Evolutionary conservation across 1,140 invertebrate species (phyloP).

Genomic region (Nilaparvata lugens): DNA sequence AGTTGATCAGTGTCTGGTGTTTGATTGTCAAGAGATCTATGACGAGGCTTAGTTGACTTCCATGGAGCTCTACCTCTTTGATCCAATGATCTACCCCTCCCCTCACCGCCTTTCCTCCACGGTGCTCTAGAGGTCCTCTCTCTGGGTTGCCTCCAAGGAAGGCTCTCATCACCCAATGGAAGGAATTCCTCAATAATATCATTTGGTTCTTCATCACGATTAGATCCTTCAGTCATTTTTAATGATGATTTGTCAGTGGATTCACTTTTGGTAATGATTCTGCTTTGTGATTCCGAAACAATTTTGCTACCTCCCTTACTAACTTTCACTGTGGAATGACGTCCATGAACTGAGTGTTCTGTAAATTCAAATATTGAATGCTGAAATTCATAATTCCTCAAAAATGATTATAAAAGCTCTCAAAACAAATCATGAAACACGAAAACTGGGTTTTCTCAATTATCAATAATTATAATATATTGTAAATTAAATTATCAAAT

Average conservation of each 20-base stretch:
- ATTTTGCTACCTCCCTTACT: too few species aligned
- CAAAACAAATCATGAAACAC: too few species aligned
- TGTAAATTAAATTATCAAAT: too few species aligned
- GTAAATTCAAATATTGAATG: neutral
- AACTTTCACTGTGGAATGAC: constrained; percentile 20
- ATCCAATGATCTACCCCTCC: constrained; percentile 21
- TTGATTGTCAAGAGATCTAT: constrained; percentile 15
- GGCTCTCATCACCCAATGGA: constrained; percentile 12
- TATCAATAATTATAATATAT: too few species aligned
- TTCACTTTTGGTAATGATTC: neutral
- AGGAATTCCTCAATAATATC: constrained; percentile 10
- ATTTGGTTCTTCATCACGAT: constrained; percentile 11
- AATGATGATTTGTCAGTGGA: neutral
- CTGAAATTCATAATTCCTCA: too few species aligned
- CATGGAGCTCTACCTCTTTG: constrained; percentile 5
- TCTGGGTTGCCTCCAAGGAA: constrained; percentile 20
- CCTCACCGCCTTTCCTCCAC: constrained; percentile 14
- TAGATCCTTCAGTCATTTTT: constrained; percentile 7
- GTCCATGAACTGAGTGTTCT: neutral
- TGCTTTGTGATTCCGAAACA: neutral
- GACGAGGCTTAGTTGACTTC: neutral
- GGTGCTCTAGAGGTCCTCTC: constrained; percentile 16
- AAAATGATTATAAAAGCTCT: too few species aligned
- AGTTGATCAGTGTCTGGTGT: neutral
- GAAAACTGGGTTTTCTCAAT: too few species aligned